phyloP scores from a whole-genome alignment of 2,888 invertebrate species.

The Nineta flava region DNA sequence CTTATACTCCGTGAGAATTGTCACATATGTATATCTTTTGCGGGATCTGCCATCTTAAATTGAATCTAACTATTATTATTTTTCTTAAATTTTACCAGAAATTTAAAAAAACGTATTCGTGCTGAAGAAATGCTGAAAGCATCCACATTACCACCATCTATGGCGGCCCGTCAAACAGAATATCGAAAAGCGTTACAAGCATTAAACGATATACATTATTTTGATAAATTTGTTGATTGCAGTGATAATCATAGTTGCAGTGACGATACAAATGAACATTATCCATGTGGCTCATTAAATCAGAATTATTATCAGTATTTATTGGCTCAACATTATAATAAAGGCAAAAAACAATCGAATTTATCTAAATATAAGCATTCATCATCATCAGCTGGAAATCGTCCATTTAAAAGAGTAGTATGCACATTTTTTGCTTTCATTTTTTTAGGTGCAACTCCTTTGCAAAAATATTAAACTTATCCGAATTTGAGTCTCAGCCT shows the following conservation, averaged over 20 bases:
- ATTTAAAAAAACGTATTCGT: constrained; percentile 48
- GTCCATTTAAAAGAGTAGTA: no score
- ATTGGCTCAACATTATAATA: constrained; percentile 19
- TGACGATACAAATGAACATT: constrained; percentile 6
- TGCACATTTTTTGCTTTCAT: no score
- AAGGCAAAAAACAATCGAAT: neutral
- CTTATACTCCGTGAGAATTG: no score
- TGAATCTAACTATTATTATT: neutral
- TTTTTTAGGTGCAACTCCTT: no score
- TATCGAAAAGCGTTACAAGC: neutral
- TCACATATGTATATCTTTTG: no score
- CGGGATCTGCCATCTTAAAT: no score
- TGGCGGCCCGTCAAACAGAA: constrained; percentile 42
- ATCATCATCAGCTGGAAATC: no score
- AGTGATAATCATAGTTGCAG: neutral
- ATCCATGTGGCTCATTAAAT: constrained; percentile 14
- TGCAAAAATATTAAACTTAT: no score
- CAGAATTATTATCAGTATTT: constrained; percentile 26
- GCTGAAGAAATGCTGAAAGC: constrained; percentile 51
- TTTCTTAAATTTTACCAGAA: constrained; percentile 23
- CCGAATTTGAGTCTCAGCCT: no score
- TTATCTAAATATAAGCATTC: no score
- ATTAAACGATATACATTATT: neutral
- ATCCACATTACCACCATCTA: constrained; percentile 48
- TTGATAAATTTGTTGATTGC: neutral